phyloP scores from a whole-genome alignment of 2,888 invertebrate species.

The Drosophila testacea region DNA sequence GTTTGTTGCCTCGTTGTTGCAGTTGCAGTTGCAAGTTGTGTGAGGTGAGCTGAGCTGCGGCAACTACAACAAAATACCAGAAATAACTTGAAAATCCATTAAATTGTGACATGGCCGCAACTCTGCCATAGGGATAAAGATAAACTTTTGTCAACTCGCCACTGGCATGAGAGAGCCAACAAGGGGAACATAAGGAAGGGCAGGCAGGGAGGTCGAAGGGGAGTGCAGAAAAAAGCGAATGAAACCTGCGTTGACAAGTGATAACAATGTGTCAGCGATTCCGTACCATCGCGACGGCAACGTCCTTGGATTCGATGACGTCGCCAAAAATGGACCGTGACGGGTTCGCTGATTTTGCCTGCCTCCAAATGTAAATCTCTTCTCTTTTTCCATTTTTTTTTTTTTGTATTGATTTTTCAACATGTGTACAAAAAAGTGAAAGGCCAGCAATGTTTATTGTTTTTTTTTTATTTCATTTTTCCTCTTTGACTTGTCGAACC shows the following conservation, averaged over 20 bases:
- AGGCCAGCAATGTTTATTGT: constrained; percentile 48
- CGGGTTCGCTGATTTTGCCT: constrained; percentile 23
- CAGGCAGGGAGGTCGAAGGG: background rate
- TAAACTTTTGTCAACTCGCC: constrained; percentile 65
- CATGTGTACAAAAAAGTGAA: constrained; percentile 64
- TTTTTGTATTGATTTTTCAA: constrained; percentile 48
- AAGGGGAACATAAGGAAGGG: background rate
- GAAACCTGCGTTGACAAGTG: constrained; percentile 68
- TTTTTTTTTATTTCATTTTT: constrained; percentile 14
- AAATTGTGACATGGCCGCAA: constrained; percentile 58
- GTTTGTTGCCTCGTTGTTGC: constrained; percentile 52
- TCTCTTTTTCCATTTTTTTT: constrained; percentile 3
- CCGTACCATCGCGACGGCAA: constrained; percentile 21
- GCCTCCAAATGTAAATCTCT: constrained; percentile 20
- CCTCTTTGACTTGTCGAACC: constrained; percentile 53
- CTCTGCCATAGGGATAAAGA: constrained; percentile 65
- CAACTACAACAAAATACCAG: constrained; percentile 77
- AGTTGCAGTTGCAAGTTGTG: constrained; percentile 22
- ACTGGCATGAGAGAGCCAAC: background rate
- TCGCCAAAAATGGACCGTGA: constrained; percentile 49
- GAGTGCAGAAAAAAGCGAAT: background rate
- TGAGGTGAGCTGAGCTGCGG: constrained; percentile 35
- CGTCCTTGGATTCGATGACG: constrained; percentile 74
- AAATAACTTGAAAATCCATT: constrained; percentile 80
- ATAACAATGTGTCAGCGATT: constrained; percentile 78